Percentiles rank a stretch among this genome's conserved stretches.
Evolutionary conservation across 2,113 vertebrate genomes (phyloP).

Genomic region (Hystrix brachyura): DNA sequence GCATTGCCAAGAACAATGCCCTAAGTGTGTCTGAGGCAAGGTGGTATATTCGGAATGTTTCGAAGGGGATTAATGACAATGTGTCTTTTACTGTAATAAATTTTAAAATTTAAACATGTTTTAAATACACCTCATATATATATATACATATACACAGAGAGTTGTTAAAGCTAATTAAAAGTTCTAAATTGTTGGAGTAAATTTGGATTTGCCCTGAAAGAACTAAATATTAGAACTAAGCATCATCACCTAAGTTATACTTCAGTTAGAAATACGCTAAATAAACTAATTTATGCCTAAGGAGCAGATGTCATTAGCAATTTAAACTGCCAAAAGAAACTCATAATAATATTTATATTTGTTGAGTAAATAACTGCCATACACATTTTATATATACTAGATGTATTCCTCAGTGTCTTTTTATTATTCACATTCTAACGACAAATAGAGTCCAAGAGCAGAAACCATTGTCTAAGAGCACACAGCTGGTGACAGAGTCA

Average conservation of each 20-base stretch:
- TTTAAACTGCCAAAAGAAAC: not conserved
- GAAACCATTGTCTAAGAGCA: too few relatives aligned
- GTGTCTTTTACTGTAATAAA: not conserved
- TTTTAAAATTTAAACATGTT: not conserved
- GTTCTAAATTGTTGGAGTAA: not conserved
- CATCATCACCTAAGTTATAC: not conserved
- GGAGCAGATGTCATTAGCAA: not conserved
- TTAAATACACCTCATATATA: not conserved
- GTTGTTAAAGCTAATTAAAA: not conserved
- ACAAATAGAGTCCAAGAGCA: not conserved
- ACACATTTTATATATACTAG: not conserved
- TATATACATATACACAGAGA: not conserved
- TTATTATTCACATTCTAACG: not conserved
- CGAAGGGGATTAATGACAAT: not conserved
- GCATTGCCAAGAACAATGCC: not conserved
- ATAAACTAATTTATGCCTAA: not conserved
- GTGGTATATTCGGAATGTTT: not conserved
- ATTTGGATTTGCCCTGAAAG: not conserved
- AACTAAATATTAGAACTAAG: constrained; percentile 31
- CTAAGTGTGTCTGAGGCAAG: not conserved
- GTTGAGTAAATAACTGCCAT: not conserved
- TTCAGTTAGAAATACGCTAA: not conserved
- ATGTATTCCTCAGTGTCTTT: not conserved
- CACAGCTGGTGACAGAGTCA: too few relatives aligned
- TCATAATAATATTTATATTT: not conserved